Evolutionary conservation across 2,888 invertebrate species (phyloP).

Genomic region (Chloromyia formosa): DNA sequence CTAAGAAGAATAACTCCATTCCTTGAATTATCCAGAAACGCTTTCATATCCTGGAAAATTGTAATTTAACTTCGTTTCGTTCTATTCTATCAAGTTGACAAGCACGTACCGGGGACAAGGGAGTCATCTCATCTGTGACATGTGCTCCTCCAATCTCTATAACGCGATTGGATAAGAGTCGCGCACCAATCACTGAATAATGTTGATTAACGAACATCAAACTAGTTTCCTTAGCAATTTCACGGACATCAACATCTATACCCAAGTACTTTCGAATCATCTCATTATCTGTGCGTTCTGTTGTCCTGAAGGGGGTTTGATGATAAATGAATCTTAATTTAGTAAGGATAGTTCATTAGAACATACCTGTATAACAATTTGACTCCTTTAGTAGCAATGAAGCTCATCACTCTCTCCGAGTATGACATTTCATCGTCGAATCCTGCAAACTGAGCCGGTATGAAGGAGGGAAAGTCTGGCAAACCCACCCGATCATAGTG

Average conservation of each 20-base stretch:
- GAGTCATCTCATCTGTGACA: slow-evolving; percentile 42
- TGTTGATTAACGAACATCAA: slow-evolving; percentile 63
- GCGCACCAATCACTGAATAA: slow-evolving; percentile 61
- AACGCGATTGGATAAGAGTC: slow-evolving; percentile 59
- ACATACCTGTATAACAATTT: slow-evolving; percentile 57
- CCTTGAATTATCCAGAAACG: slow-evolving; percentile 71
- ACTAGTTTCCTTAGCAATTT: slow-evolving; percentile 48
- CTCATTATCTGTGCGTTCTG: slow-evolving; percentile 54
- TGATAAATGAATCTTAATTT: too few species aligned
- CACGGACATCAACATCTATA: slow-evolving; percentile 64
- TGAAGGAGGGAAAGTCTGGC: slow-evolving; percentile 69
- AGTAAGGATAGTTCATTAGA: too few species aligned
- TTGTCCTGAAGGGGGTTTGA: slow-evolving; percentile 45
- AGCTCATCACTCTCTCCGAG: slow-evolving; percentile 62
- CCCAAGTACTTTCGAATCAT: slow-evolving; percentile 61
- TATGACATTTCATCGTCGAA: slow-evolving; percentile 67
- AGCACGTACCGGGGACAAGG: background rate
- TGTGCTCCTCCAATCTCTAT: slow-evolving; percentile 65
- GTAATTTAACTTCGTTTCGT: too few species aligned
- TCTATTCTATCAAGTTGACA: too few species aligned
- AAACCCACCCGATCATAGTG: slow-evolving; percentile 67
- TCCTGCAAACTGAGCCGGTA: slow-evolving; percentile 68
- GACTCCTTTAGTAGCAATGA: slow-evolving; percentile 56
- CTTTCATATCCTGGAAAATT: slow-evolving; percentile 66
- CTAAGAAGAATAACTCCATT: slow-evolving; percentile 79